Evolutionary conservation across 35 echinoderm and acorn worm species (phyloP), one percentile per base, ranked within the genome.

Genomic region (Strongylocentrotus purpuratus): DNA sequence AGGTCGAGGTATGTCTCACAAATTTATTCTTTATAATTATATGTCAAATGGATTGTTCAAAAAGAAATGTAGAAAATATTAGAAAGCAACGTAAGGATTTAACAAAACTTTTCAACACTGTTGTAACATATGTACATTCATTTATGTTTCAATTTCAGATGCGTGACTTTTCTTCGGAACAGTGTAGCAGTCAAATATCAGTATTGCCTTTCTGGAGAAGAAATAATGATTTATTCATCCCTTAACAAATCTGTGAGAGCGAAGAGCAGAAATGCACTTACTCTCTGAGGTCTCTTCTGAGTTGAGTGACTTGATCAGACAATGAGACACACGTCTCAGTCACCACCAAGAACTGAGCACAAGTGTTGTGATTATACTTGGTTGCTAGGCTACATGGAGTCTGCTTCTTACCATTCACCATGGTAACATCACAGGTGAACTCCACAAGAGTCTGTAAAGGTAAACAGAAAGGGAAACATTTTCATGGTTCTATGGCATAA

Each of bases 391-490:
- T 94, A 90, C 95, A 97, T 4, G 97, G 95, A 25, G 97, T 95
- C 13, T 97, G 97, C 35, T 95, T 92, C 59, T 97, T 97, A 70
- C 96, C 96, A 78, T 97, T 97, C 14, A 94, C 33, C 92, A 96
- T 58, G 47, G 95, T 97, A 15, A 97, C 86, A 48, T 97, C 97
- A 94, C 86, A 91, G 92, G 96, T 97, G 46, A 94, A 97, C 61
- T 97, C 95, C 46, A 96, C 95, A 47, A 97, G 86, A 12, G 95
- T 97, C 97, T 97, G 47, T n/a, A n/a, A n/a, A n/a, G n/a, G n/a
- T n/a, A n/a, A n/a, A n/a, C n/a, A n/a, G n/a, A n/a, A n/a, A n/a
- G n/a, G n/a, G n/a, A n/a, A n/a, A n/a, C n/a, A n/a, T n/a, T n/a
- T n/a, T n/a, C n/a, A n/a, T n/a, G n/a, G n/a, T n/a, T n/a, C n/a